phyloP scores from a whole-genome alignment of 1,140 invertebrate genomes.

The Eueides isabella region DNA sequence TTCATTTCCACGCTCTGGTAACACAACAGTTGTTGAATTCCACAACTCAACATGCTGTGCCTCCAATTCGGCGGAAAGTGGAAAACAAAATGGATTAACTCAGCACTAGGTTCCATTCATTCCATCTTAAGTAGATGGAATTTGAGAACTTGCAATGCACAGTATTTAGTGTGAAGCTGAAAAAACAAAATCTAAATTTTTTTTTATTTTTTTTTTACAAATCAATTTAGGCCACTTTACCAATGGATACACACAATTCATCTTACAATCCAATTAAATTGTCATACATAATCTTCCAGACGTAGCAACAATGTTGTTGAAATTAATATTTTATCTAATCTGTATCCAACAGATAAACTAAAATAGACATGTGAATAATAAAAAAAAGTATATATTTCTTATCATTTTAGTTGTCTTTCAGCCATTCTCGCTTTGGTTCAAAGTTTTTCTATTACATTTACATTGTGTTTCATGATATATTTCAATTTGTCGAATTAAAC shows the following conservation, averaged over 20 bases:
- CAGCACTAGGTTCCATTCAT: no score
- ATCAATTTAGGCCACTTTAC: background rate
- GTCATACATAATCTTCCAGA: background rate
- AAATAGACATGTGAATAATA: background rate
- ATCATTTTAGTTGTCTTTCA: background rate
- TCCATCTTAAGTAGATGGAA: no score
- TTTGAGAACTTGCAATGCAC: no score
- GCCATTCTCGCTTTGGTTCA: background rate
- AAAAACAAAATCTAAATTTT: no score
- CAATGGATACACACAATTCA: background rate
- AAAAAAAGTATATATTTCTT: background rate
- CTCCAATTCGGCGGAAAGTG: no score
- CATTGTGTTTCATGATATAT: background rate
- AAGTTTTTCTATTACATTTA: background rate
- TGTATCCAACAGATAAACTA: conserved; percentile 7
- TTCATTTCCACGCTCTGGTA: no score
- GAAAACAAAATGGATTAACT: no score
- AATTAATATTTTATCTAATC: conserved; percentile 3
- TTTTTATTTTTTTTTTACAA: background rate
- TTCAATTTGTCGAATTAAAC: background rate
- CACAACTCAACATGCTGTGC: no score
- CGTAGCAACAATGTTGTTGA: conserved; percentile 5
- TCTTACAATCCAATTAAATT: conserved; percentile 11
- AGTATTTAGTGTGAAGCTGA: no score
- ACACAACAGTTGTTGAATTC: no score